Conservation (phyloP, 2,113 vertebrate species). For the Hemiprocne comata region DNA sequence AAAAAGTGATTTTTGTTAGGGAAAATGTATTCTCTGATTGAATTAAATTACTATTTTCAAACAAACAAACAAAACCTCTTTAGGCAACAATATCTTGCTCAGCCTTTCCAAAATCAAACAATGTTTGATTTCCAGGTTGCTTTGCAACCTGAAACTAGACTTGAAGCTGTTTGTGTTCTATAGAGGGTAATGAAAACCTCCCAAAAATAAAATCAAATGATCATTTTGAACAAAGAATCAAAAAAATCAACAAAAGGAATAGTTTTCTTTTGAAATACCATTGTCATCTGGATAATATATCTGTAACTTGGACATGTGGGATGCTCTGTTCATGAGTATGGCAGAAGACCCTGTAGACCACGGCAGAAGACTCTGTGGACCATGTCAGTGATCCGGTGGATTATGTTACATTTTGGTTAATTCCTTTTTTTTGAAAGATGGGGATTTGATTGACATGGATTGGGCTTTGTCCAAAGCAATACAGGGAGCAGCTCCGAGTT, state of each 20-base stretch:
- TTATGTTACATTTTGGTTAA: neutral
- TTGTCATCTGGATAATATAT: neutral
- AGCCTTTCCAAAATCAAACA: neutral
- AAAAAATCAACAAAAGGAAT: neutral
- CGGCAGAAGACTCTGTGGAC: neutral
- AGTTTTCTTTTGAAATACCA: neutral
- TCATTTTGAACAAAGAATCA: neutral
- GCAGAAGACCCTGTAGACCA: neutral
- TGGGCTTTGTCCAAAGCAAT: neutral
- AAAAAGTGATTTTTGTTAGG: neutral
- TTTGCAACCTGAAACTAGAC: neutral
- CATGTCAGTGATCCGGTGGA: neutral
- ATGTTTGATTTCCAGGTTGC: neutral
- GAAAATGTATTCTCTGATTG: neutral
- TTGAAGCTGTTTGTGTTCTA: neutral
- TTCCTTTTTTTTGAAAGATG: neutral
- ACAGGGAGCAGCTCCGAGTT: fast-evolving
- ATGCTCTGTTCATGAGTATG: neutral
- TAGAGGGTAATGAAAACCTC: neutral
- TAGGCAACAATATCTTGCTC: neutral
- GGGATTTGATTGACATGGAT: neutral
- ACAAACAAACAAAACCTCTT: neutral
- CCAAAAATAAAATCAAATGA: neutral
- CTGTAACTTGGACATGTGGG: neutral
- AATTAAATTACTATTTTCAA: neutral